phyloP scores from a whole-genome alignment of 1,140 invertebrate species.

The Venturia canescens region DNA sequence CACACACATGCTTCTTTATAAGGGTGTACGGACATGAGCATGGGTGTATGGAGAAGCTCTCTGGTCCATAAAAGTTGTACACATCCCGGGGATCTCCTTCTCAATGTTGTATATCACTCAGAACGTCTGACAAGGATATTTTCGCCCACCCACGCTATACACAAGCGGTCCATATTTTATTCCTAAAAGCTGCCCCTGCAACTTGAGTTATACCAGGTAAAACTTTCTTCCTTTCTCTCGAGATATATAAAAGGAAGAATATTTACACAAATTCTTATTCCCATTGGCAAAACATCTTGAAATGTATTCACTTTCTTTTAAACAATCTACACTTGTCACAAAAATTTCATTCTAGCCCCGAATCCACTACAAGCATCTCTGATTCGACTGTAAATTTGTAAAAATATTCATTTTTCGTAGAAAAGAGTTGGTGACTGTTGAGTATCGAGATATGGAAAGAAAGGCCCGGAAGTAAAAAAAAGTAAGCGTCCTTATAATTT shows the following conservation, averaged over 20 bases:
- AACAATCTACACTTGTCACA: no score
- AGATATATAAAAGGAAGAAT: neutral
- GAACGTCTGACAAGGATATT: conserved; percentile 40
- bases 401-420: no score
- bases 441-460: no score
- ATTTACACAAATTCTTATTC: no score
- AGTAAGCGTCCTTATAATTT: no score
- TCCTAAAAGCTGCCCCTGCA: conserved; percentile 5
- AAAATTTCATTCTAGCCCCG: no score
- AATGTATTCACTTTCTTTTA: no score
- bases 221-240: neutral
- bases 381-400: no score
- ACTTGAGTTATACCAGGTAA: neutral
- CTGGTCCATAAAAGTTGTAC: conserved; percentile 62
- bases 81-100: conserved; percentile 48
- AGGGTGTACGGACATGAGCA: conserved; percentile 57
- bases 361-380: no score
- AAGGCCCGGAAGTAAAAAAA: no score
- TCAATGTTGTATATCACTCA: conserved; percentile 60
- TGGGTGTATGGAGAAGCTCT: conserved; percentile 27
- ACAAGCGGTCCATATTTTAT: conserved; percentile 12
- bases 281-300: no score
- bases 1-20: neutral
- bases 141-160: conserved; percentile 6
- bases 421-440: no score